Base-by-base conservation (phyloP, 2,888 invertebrate species). In the Brachyptera risi region DNA sequence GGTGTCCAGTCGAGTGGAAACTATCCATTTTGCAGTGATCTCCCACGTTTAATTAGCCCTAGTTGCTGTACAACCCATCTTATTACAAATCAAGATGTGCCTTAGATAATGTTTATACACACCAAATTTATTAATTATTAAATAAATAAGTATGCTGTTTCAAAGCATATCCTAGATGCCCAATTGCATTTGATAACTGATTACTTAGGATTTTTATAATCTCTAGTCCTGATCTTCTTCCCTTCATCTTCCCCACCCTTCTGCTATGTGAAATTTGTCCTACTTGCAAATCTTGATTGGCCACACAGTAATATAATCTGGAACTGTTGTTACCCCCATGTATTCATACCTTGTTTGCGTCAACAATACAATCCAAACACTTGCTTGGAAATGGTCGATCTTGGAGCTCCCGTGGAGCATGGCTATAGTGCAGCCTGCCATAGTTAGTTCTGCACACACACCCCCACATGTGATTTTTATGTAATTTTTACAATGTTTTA, bases 201-300 rank as follows among this genome's bases (percentile, higher is more conserved):
- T 60, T 64, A 61, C 60, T 65, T 65, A 64, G 61, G 62, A 59
- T 67, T 65, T 65, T 65, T 65, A 63, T 64, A 68, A 68, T 65
- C 67, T 68, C 67, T 68, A 68, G 67, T 68, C 67, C 66, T 63
- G 66, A 65, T 65, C 64, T 68, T 67, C 65, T 61, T 65, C 60
- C 60, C 61, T 50, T 56, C 59, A 26, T 42, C 49, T 60, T 44
- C 57, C 63, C 23, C 51, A 15, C 26, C 37, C 57, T 58, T 56
- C 61, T 51, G 63, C 63, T 63, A 59, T 65, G 61, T 60, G 64
- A 60, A 64, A 61, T 54, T 54, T 19, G 54, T 54, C 50, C 24
- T 17, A 51, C 50, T 37, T 54, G 54, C 37, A n/a, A 35, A 37
- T 54, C 37, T 17, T 35, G 54, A 35, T 35, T 35, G 37, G 23